Evolutionary conservation across 2,888 invertebrate genomes (phyloP).

Genomic region (Scrobipalpa atriplicella): DNA sequence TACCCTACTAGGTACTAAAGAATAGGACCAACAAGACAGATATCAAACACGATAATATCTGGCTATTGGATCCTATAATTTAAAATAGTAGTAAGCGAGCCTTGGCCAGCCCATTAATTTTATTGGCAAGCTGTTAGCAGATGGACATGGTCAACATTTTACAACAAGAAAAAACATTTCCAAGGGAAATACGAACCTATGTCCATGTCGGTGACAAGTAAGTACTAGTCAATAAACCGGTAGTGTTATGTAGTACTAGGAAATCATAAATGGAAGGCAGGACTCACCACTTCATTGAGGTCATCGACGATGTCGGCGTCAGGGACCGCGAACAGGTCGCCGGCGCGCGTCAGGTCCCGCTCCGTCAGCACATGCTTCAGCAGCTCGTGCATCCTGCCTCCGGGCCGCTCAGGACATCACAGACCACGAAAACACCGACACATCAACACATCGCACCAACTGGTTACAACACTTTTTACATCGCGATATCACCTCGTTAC

Average conservation of each 20-base stretch:
- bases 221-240: conserved; percentile 5
- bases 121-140: too few species aligned
- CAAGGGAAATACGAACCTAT: too few species aligned
- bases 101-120: too few species aligned
- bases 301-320: conserved; percentile 94
- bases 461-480: conserved; percentile 24
- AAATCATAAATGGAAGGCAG: conserved; percentile 7
- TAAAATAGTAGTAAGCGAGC: too few species aligned
- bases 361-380: conserved; percentile 95
- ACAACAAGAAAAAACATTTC: too few species aligned
- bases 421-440: conserved; percentile 44
- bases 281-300: conserved; percentile 90
- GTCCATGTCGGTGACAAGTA: neutral
- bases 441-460: conserved; percentile 46
- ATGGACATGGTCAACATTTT: too few species aligned
- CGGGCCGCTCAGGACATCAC: conserved; percentile 34
- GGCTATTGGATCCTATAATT: too few species aligned
- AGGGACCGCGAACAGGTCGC: conserved; percentile 94
- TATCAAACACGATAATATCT: too few species aligned
- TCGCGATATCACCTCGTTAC: conserved; percentile 19
- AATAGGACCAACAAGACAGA: too few species aligned
- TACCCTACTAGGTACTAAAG: too few species aligned
- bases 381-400: conserved; percentile 91
- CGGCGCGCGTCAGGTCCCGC: conserved; percentile 94
- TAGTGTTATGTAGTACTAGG: conserved; percentile 17